Evolutionary conservation across 2,888 invertebrate genomes (phyloP).

Genomic region (Rhingia rostrata): DNA sequence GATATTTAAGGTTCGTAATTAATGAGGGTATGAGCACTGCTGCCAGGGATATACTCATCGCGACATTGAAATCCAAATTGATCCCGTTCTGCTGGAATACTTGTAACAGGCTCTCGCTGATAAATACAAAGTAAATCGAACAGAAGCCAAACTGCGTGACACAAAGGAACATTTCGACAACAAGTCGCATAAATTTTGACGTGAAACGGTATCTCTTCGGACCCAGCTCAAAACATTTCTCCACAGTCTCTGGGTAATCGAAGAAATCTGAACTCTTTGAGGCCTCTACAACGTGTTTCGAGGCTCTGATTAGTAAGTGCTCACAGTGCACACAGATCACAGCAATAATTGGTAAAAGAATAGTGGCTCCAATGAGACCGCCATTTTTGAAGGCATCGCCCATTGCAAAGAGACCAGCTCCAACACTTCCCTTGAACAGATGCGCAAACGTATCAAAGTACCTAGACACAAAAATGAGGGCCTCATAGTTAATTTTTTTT

Average conservation of each 20-base stretch:
- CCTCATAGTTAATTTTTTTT: not conserved
- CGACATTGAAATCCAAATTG: constrained; percentile 77
- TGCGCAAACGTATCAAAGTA: constrained; percentile 93
- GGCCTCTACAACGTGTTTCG: constrained; percentile 78
- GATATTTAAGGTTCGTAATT: constrained; percentile 80
- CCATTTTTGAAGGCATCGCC: constrained; percentile 96
- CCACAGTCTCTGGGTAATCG: constrained; percentile 92
- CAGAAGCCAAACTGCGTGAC: constrained; percentile 98
- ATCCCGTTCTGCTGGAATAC: constrained; percentile 83
- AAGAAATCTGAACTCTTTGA: constrained; percentile 84
- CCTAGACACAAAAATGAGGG: constrained; percentile 82
- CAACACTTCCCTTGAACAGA: constrained; percentile 96
- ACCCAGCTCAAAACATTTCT: constrained; percentile 90
- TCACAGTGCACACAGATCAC: constrained; percentile 95
- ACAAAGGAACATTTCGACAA: constrained; percentile 94
- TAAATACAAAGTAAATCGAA: constrained; percentile 97
- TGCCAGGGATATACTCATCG: constrained; percentile 79
- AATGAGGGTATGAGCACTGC: constrained; percentile 81
- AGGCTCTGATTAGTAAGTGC: constrained; percentile 88
- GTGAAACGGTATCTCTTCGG: constrained; percentile 85
- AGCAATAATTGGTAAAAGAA: constrained; percentile 92
- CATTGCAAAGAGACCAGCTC: constrained; percentile 97
- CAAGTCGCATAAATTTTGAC: constrained; percentile 86
- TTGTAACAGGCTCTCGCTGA: constrained; percentile 92
- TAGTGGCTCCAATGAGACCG: constrained; percentile 91